Base-by-base conservation (phyloP, 2,888 invertebrate genomes). In the Disparrhopalites patrizii region DNA sequence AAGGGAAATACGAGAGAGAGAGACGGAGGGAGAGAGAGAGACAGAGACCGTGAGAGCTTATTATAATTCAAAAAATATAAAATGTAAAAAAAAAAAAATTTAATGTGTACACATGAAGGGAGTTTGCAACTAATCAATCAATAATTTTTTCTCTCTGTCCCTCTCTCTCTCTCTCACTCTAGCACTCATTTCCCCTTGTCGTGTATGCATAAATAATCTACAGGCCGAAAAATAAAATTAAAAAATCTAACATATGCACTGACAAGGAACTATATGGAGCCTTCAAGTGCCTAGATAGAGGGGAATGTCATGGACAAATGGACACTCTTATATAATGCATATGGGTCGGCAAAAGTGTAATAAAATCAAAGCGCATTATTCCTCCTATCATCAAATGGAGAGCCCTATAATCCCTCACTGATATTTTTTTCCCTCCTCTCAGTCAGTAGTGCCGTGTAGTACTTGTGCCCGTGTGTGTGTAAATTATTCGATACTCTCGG, bases 91-190 rank as follows among this genome's bases (percentile, higher is more conserved):
- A n/a, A n/a, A n/a, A n/a, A n/a, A n/a, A n/a, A n/a, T n/a, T n/a
- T n/a, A n/a, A n/a, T n/a, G n/a, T n/a, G n/a, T n/a, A n/a, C n/a
- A n/a, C n/a, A n/a, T n/a, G 23, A 31, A 27, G 27, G 5, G 51
- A 56, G 57, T 43, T 60, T 60, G 61, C 61, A 50, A 61, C 61
- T 61, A 61, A 61, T 61, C 61, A 61, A 61, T 61, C 61, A 61
- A 61, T 61, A 61, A 33, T 54, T 54, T 31, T 54, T 52, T 25
- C n/a, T 7, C 18, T 40, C n/a, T 4, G 18, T 40, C 40, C 3
- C n/a, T 40, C 40, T 15, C 7, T 15, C 7, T 7, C 15, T 10
- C 36, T 36, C 15, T 36, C 7, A n/a, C n/a, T n/a, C n/a, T n/a
- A n/a, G n/a, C n/a, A n/a, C n/a, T n/a, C n/a, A n/a, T n/a, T n/a